Evolutionary conservation across 2,888 invertebrate species (phyloP).

Genomic region (Melipona beecheii): DNA sequence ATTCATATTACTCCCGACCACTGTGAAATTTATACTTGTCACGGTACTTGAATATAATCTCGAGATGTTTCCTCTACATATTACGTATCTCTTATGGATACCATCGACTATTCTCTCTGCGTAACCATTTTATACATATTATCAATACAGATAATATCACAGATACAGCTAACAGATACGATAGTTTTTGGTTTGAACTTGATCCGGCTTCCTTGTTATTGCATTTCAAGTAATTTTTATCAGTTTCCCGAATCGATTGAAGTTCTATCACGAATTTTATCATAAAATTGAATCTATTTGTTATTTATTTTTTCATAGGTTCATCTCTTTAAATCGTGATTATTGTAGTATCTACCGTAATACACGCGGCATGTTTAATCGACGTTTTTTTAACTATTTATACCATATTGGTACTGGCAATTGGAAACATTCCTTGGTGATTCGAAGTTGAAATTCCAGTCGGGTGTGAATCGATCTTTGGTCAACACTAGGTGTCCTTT

Average conservation of each 20-base stretch:
- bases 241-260: neutral
- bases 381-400: constrained; percentile 30
- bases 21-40: constrained; percentile 68
- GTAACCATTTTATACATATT: neutral
- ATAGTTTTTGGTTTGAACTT: neutral
- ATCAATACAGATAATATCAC: too few species aligned
- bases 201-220: neutral
- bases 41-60: constrained; percentile 63
- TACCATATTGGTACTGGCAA: constrained; percentile 14
- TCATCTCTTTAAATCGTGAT: constrained; percentile 16
- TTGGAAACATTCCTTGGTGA: constrained; percentile 31
- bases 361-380: constrained; percentile 19
- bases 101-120: constrained; percentile 24
- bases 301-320: neutral
- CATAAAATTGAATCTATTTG: neutral
- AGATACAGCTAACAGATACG: too few species aligned
- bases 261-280: neutral
- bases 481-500: constrained; percentile 49
- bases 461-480: constrained; percentile 55
- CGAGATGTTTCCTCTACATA: constrained; percentile 1
- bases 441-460: constrained; percentile 57
- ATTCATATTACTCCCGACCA: constrained; percentile 68
- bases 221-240: neutral
- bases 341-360: constrained; percentile 9
- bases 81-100: constrained; percentile 3